Base-by-base conservation (phyloP, 2,888 invertebrate species). In the Heliothis peltigera region DNA sequence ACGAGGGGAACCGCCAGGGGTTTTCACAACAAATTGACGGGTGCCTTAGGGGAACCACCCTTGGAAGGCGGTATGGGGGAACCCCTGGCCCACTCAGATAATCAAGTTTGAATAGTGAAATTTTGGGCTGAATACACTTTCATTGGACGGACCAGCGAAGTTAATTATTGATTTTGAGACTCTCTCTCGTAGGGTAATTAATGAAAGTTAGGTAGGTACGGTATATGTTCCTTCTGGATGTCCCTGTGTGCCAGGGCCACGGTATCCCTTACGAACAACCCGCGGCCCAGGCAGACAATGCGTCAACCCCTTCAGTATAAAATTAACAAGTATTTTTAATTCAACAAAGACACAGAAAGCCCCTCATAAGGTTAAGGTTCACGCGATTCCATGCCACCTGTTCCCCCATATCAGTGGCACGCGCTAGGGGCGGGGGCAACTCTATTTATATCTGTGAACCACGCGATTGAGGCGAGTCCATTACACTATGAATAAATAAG, bases 401-500 rank as follows among this genome's bases (percentile, higher is more conserved):
- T 21, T 15, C 32, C 22, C 35, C 55, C 39, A 15, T 18, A 43
- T 32, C 22, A 47, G 19, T 42, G 42, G 21, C 7, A 15, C 35
- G 12, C 12, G 35, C 25, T 12, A 10, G 7, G n/a, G 18, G 42
- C 32, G 42, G 8, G 28, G 56, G 28, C 42, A 43, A 19, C 3
- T n/a, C 15, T 63, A 42, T 51, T 42, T 63, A 54, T 42, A 53
- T 12, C 48, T 19, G 32, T 28, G 18, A 56, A 44, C 25, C 42
- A 32, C 39, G 39, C 39, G 39, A 39, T n/a, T 3, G 17, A 28
- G 63, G 54, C 28, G 22, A 12, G 43, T n/a, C 12, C 28, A 35
- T 32, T 18, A 60, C 19, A 18, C n/a, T 10, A 3, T 63, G 28
- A 49, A 44, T 47, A 39, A 51, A 49, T 72, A 65, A 48, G 43